Evolutionary conservation across 2,888 invertebrate genomes (phyloP).

Genomic region (Netelia melanura): DNA sequence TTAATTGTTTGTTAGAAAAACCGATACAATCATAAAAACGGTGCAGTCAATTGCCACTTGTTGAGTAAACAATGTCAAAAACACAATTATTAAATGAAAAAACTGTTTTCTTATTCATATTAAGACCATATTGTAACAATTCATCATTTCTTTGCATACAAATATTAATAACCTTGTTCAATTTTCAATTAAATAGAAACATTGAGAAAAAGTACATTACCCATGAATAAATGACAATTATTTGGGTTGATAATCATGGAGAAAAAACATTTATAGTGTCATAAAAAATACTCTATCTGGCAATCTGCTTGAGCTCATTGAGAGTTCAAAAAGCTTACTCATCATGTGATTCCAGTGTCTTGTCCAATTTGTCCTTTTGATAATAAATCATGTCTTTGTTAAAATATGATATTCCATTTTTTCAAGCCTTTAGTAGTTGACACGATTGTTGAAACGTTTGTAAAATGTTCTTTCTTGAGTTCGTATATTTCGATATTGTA

Average conservation of each 20-base stretch:
- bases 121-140: not conserved
- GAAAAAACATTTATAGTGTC: not conserved
- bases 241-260: not conserved
- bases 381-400: slow-evolving; percentile 51
- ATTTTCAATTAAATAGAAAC: not conserved
- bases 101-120: not conserved
- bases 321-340: slow-evolving; percentile 42
- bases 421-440: not conserved
- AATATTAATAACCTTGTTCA: not conserved
- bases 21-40: not conserved
- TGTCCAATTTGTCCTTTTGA: slow-evolving; percentile 20
- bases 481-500: slow-evolving; percentile 1
- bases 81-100: not conserved
- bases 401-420: not conserved
- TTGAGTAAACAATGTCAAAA: not conserved
- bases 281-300: not conserved
- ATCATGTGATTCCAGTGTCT: slow-evolving; percentile 38
- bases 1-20: not conserved
- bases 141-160: not conserved
- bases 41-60: not conserved
- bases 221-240: not conserved
- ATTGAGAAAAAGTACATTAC: not conserved
- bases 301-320: slow-evolving; percentile 8
- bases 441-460: slow-evolving; percentile 3
- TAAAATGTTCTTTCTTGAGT: not conserved